Evolutionary conservation across 2,888 invertebrate genomes (phyloP).

Genomic region (Campopleginae sp.): DNA sequence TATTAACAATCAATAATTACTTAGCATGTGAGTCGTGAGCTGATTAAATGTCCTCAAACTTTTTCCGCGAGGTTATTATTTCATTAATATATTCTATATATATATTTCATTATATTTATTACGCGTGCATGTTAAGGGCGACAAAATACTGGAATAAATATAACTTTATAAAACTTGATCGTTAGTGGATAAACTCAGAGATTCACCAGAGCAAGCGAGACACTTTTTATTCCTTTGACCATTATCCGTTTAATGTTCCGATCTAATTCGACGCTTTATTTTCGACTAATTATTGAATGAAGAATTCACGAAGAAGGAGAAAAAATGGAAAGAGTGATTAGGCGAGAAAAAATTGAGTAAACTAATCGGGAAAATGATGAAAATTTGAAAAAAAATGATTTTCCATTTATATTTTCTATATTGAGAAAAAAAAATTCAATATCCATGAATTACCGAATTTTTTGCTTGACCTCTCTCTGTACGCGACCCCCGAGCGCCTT

Average conservation of each 20-base stretch:
- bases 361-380: background rate
- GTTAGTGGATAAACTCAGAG: constrained; percentile 21
- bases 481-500: constrained; percentile 76
- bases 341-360: constrained; percentile 66
- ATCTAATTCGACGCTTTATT: background rate
- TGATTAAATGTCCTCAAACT: constrained; percentile 28
- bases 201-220: constrained; percentile 28
- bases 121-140: constrained; percentile 14
- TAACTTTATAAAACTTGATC: constrained; percentile 8
- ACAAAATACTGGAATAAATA: constrained; percentile 39
- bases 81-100: constrained; percentile 12
- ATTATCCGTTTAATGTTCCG: background rate
- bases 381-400: background rate
- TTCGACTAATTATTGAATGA: background rate
- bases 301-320: constrained; percentile 8
- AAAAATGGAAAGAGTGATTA: constrained; percentile 38
- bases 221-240: constrained; percentile 5
- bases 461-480: no score
- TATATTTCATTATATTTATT: constrained; percentile 14
- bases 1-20: constrained; percentile 83
- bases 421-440: background rate
- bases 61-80: constrained; percentile 19
- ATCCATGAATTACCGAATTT: no score
- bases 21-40: constrained; percentile 67
- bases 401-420: background rate